These are phyloP conservation scores for Abscondita cerata DNA, from an alignment of 2,888 invertebrate genomes.

Conservation along the genomic window DNA sequence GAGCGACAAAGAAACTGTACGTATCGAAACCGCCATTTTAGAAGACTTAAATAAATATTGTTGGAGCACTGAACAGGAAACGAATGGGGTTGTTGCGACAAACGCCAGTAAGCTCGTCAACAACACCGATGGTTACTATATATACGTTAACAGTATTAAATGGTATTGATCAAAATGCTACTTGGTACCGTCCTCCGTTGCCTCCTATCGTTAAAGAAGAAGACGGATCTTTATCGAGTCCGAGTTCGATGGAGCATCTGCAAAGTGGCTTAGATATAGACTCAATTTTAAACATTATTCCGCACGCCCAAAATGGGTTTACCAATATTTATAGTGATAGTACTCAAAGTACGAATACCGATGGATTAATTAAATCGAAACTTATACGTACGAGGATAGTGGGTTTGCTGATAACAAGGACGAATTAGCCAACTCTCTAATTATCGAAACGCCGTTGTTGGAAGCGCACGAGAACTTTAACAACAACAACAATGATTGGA, in stretches of 20 bases:
- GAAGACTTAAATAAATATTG: conserved; percentile 87
- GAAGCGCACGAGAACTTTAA: conserved; percentile 65
- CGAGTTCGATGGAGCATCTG: conserved; percentile 63
- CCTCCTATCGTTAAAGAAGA: conserved; percentile 70
- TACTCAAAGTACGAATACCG: conserved; percentile 63
- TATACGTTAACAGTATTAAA: conserved; percentile 88
- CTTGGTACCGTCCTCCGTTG: conserved; percentile 65
- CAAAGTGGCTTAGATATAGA: conserved; percentile 76
- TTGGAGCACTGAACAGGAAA: conserved; percentile 73
- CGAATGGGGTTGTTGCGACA: conserved; percentile 60
- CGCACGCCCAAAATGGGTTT: conserved; percentile 67
- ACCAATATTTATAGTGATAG: conserved; percentile 66
- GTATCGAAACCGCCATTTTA: conserved; percentile 76
- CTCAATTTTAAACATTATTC: conserved; percentile 78
- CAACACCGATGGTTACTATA: conserved; percentile 81
- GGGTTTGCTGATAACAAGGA: conserved; percentile 74
- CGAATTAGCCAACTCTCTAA: conserved; percentile 57
- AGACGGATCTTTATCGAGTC: conserved; percentile 68
- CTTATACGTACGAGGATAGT: conserved; percentile 79
- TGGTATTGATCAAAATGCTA: conserved; percentile 65
- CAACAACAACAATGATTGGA: conserved; percentile 85
- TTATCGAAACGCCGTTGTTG: conserved; percentile 64
- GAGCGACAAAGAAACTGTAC: conserved; percentile 77
- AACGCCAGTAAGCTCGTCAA: conserved; percentile 61
- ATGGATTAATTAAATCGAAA: conserved; percentile 73